A percentile compares a stretch with the other conserved stretches of the same genome.
Conservation (phyloP, 2,888 invertebrate species). For the Invenusta paracnida region DNA sequence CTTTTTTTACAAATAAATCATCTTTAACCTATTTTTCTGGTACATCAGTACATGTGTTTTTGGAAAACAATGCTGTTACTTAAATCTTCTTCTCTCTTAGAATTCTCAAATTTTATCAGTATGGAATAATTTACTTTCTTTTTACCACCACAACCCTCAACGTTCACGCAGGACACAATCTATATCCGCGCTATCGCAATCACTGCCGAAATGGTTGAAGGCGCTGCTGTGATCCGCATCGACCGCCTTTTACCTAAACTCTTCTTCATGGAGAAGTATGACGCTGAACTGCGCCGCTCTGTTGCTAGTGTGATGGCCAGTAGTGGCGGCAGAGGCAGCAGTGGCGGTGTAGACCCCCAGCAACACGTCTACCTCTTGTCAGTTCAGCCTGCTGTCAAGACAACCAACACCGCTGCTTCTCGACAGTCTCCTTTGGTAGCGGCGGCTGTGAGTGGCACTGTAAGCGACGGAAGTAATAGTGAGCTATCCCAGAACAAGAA, state of each 20-base stretch:
- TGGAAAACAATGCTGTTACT: too few relatives aligned
- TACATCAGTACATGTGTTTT: too few relatives aligned
- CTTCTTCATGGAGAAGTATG: conserved; percentile 25
- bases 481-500: not conserved
- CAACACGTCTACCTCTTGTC: conserved; percentile 6
- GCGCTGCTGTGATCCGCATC: not conserved
- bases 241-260: not conserved
- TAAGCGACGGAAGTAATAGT: not conserved
- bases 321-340: too few relatives aligned
- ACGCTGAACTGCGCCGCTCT: not conserved
- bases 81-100: too few relatives aligned
- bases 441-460: not conserved
- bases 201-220: conserved; percentile 13
- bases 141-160: too few relatives aligned
- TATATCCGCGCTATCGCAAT: not conserved
- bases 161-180: not conserved
- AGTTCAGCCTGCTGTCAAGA: not conserved
- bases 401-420: not conserved
- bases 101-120: too few relatives aligned
- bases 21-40: too few relatives aligned
- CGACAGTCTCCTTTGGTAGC: not conserved
- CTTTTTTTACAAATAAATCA: too few relatives aligned
- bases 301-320: not conserved
- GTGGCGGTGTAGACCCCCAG: too few relatives aligned
- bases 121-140: too few relatives aligned